Evolutionary conservation across 1,140 invertebrate genomes (phyloP).

Genomic region (Ceratina japonica): DNA sequence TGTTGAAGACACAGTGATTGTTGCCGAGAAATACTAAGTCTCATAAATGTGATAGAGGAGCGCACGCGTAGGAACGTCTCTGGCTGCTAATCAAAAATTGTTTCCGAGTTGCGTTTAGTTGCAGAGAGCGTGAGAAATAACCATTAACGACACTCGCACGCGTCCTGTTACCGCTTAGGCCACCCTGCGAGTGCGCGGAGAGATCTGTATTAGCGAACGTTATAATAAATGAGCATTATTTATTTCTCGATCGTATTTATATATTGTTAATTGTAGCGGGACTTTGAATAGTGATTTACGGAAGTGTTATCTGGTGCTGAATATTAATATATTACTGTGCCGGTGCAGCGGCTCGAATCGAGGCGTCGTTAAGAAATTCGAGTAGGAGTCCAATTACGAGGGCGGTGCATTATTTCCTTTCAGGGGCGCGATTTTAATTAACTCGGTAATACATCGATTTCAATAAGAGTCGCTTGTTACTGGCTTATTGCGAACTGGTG

Average conservation of each 20-base stretch:
- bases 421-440: neutral
- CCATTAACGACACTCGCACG: neutral
- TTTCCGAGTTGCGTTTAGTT: neutral
- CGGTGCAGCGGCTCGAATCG: constrained; percentile 12
- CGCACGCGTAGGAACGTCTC: constrained; percentile 32
- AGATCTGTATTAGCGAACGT: constrained; percentile 54
- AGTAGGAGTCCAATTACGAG: neutral
- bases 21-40: constrained; percentile 47
- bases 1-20: constrained; percentile 46
- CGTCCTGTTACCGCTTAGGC: too few species aligned
- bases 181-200: constrained; percentile 33
- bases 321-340: constrained; percentile 27
- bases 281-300: constrained; percentile 52
- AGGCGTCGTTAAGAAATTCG: neutral
- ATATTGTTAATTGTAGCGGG: constrained; percentile 57
- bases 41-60: constrained; percentile 61
- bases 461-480: constrained; percentile 14
- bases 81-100: neutral
- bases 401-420: too few species aligned
- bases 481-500: constrained; percentile 19
- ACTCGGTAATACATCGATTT: constrained; percentile 36
- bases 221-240: constrained; percentile 58
- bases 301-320: constrained; percentile 59
- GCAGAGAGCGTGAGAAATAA: neutral
- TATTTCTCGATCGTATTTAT: constrained; percentile 63